A percentile compares a stretch with the other conserved stretches of the same genome.
Conservation (phyloP, 1,140 invertebrate genomes). For the Yoshiicerus persimilis region DNA sequence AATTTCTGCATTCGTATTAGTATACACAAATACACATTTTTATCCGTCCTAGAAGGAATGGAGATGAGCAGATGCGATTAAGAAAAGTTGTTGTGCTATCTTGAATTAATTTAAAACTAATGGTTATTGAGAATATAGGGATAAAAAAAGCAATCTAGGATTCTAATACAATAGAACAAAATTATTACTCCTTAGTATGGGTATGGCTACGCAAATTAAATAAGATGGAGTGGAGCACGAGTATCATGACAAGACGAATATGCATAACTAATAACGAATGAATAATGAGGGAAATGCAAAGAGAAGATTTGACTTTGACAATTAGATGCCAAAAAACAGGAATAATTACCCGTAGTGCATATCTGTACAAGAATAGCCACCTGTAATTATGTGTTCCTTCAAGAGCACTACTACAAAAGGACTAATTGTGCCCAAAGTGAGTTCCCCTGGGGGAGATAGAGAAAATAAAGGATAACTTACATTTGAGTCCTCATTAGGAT, state of each 20-base stretch:
- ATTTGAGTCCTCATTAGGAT: conserved; percentile 48
- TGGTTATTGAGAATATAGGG: not conserved
- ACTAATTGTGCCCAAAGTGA: too few species aligned
- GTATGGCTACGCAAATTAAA: too few species aligned
- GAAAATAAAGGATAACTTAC: conserved; percentile 28
- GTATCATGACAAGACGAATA: not conserved
- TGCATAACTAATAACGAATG: not conserved
- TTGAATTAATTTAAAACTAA: not conserved
- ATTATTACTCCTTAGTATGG: too few species aligned
- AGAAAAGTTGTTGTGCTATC: not conserved
- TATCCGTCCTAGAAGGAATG: too few species aligned
- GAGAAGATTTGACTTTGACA: not conserved
- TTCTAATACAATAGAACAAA: too few species aligned
- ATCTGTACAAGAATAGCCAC: not conserved
- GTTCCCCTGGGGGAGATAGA: too few species aligned
- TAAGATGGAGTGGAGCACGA: not conserved
- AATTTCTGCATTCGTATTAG: not conserved
- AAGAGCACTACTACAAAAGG: too few species aligned
- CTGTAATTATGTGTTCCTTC: not conserved
- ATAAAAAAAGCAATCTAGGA: not conserved
- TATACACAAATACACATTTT: too few species aligned
- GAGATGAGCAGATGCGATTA: not conserved
- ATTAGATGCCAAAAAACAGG: too few species aligned
- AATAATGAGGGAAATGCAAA: not conserved
- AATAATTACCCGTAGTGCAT: not conserved